phyloP scores from a whole-genome alignment of 2,113 vertebrate species.

The Ceuthmochares aereus region DNA sequence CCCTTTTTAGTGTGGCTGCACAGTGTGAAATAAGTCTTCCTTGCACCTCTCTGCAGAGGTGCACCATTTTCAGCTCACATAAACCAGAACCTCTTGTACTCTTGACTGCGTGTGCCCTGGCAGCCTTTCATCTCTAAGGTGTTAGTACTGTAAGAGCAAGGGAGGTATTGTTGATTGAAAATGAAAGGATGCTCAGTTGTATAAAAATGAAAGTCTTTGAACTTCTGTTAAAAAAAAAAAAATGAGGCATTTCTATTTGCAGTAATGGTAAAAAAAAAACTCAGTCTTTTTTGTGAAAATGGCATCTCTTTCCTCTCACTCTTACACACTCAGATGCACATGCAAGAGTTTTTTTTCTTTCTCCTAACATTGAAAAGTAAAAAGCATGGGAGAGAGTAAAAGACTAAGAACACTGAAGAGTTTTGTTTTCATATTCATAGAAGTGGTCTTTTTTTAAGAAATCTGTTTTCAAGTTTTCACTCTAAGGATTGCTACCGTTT shows the following conservation, averaged over 20 bases:
- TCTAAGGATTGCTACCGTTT: neutral
- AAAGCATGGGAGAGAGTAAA: neutral
- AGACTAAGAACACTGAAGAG: neutral
- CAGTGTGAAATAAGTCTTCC: neutral
- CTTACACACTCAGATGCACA: neutral
- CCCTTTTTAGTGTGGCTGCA: neutral
- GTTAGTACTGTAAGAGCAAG: neutral
- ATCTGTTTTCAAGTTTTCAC: neutral
- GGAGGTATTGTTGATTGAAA: neutral
- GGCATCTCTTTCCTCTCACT: neutral
- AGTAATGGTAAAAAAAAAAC: neutral
- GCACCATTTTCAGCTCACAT: neutral
- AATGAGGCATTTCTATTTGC: neutral
- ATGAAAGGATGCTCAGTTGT: neutral
- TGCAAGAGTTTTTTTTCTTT: neutral
- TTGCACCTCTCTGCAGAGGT: neutral
- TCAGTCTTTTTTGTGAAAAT: neutral
- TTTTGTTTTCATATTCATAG: neutral
- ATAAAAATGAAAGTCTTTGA: neutral
- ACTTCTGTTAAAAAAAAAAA: neutral
- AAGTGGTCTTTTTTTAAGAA: neutral
- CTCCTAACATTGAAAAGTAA: neutral
- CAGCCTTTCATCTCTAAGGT: neutral
- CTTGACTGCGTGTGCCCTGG: neutral
- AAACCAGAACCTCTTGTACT: neutral